A percentile compares a stretch with the other conserved stretches of the same genome.
Evolutionary conservation across 2,797 vertebrate genomes (phyloP).

Genomic region (Meda fulgida): DNA sequence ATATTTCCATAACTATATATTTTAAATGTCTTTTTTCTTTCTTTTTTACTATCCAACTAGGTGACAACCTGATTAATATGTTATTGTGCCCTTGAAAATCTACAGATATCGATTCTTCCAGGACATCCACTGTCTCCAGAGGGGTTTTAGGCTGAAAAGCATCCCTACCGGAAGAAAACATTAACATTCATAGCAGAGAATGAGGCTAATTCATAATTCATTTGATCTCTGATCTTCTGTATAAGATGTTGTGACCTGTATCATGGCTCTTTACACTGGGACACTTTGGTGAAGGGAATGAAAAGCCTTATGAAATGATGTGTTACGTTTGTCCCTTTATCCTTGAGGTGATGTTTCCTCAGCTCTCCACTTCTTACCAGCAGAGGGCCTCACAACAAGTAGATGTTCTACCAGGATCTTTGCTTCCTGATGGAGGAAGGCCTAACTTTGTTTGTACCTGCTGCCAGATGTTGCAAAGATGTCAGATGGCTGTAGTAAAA

Average conservation of each 20-base stretch:
- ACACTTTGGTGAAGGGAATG: conserved; percentile 30
- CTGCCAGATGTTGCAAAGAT: conserved; percentile 3
- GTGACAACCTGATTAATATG: not conserved
- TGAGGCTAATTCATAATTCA: conserved; percentile 55
- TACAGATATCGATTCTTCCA: conserved; percentile 45
- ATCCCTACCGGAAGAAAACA: conserved; percentile 37
- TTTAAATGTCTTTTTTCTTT: not conserved
- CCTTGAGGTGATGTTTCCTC: conserved; percentile 51
- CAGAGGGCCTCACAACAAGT: conserved; percentile 3
- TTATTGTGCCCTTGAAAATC: not conserved
- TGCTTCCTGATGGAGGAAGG: not conserved
- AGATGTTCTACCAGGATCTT: conserved; percentile 1
- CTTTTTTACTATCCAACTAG: not conserved
- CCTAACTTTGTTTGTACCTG: not conserved
- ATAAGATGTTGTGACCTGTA: conserved; percentile 45
- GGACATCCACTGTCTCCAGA: not conserved
- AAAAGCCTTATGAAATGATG: conserved; percentile 52
- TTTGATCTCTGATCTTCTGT: conserved; percentile 31
- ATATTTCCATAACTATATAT: not conserved
- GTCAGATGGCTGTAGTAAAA: not conserved
- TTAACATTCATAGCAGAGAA: conserved; percentile 48
- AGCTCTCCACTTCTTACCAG: conserved; percentile 25
- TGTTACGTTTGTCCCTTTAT: conserved; percentile 39
- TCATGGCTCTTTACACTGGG: conserved; percentile 12
- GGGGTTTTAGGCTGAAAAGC: conserved; percentile 2